These are phyloP conservation scores for Dascillus cervinus DNA, from an alignment of 2,888 invertebrate genomes.

Conservation along the genomic window DNA sequence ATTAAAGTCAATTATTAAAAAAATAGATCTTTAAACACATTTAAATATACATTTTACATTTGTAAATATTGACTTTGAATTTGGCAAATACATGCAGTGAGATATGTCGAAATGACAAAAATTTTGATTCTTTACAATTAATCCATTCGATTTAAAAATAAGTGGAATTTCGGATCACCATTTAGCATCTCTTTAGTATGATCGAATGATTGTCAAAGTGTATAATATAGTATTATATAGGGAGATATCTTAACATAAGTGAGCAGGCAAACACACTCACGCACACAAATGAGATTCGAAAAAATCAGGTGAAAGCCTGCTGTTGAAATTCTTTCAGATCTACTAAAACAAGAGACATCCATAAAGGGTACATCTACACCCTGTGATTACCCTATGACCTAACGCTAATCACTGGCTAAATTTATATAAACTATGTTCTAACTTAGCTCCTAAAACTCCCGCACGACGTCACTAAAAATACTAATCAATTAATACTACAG, in stretches of 20 bases:
- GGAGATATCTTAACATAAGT: slow-evolving; percentile 10
- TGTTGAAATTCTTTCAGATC: slow-evolving; percentile 20
- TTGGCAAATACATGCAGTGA: slow-evolving; percentile 41
- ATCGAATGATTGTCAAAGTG: slow-evolving; percentile 42
- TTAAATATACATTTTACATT: slow-evolving; percentile 45
- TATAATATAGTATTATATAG: slow-evolving; percentile 29
- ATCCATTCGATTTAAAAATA: neutral
- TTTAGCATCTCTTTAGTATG: slow-evolving; percentile 27
- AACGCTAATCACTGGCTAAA: slow-evolving; percentile 37
- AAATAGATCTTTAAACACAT: slow-evolving; percentile 50
- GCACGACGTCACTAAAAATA: slow-evolving; percentile 39
- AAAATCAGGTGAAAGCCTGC: slow-evolving; percentile 9
- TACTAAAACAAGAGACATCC: slow-evolving; percentile 21
- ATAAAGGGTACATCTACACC: slow-evolving; percentile 43
- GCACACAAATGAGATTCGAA: neutral
- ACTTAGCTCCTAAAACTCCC: slow-evolving; percentile 25
- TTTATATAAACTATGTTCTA: slow-evolving; percentile 23
- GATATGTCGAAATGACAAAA: slow-evolving; percentile 8
- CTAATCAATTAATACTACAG: slow-evolving; percentile 32
- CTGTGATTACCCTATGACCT: slow-evolving; percentile 41
- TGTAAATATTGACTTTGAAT: slow-evolving; percentile 58
- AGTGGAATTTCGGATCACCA: slow-evolving; percentile 13
- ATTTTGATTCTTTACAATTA: slow-evolving; percentile 20
- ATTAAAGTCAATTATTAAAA: slow-evolving; percentile 33
- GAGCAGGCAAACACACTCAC: slow-evolving; percentile 11